phyloP scores from a whole-genome alignment of 2,888 invertebrate genomes.

The Platycheirus albimanus region DNA sequence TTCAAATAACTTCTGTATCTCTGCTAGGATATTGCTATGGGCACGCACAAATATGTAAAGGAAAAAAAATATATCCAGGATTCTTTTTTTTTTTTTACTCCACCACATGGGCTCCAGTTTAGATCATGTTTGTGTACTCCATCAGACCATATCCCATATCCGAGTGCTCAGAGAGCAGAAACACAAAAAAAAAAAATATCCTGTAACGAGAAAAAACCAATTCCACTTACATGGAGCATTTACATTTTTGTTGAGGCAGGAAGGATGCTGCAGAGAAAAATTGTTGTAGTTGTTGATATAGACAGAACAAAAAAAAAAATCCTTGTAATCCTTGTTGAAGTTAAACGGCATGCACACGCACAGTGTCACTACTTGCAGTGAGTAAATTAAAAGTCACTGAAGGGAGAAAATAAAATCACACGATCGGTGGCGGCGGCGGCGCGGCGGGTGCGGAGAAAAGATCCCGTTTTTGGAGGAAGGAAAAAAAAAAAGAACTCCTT shows the following conservation, averaged over 20 bases:
- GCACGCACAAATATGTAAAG: slow-evolving; percentile 13
- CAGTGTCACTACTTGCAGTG: slow-evolving; percentile 44
- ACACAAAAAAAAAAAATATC: not conserved
- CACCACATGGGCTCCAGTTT: not conserved
- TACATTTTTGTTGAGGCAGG: slow-evolving; percentile 61
- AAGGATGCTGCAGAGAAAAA: slow-evolving; percentile 43
- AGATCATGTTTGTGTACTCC: slow-evolving; percentile 8
- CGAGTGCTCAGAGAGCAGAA: not conserved
- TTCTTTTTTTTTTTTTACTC: slow-evolving; percentile 1
- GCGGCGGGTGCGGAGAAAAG: not conserved
- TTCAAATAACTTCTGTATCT: slow-evolving; percentile 37
- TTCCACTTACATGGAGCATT: slow-evolving; percentile 61
- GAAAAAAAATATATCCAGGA: not conserved
- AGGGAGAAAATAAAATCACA: slow-evolving; percentile 18
- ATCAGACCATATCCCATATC: slow-evolving; percentile 22
- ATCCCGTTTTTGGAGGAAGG: not conserved
- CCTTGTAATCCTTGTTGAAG: slow-evolving; percentile 56
- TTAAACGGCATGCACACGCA: slow-evolving; percentile 44
- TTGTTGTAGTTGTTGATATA: not conserved
- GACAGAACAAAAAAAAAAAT: slow-evolving; percentile 20
- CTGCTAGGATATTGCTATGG: slow-evolving; percentile 7
- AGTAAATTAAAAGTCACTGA: slow-evolving; percentile 37
- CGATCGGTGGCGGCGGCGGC: slow-evolving; percentile 11
- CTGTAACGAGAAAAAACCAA: slow-evolving; percentile 32
- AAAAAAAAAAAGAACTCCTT: not conserved